phyloP scores from a whole-genome alignment of 1,140 invertebrate genomes.

The Meloidogyne floridensis region DNA sequence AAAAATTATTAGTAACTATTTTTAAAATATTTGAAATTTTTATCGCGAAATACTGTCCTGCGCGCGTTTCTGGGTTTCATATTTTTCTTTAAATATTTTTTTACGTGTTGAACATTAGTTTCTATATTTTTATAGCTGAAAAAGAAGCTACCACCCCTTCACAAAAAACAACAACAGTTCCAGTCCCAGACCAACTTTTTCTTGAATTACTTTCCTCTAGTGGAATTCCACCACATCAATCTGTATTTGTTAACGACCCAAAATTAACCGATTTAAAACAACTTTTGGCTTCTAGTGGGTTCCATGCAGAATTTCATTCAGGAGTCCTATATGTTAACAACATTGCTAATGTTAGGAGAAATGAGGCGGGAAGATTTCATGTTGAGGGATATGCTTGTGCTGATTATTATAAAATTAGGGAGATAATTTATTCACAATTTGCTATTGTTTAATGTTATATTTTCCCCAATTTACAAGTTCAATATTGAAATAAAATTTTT shows the following conservation, averaged over 20 bases:
- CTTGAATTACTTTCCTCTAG: slow-evolving; percentile 53
- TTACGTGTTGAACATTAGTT: not conserved
- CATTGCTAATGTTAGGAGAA: slow-evolving; percentile 82
- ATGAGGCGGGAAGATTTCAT: slow-evolving; percentile 85
- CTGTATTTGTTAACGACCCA: slow-evolving; percentile 89
- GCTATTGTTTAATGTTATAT: slow-evolving; percentile 80
- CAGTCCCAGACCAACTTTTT: slow-evolving; percentile 45
- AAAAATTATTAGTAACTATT: not conserved
- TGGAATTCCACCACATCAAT: slow-evolving; percentile 76
- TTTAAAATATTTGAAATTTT: too few species aligned
- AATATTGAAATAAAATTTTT: not conserved
- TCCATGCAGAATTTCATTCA: slow-evolving; percentile 87
- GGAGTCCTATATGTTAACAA: slow-evolving; percentile 94
- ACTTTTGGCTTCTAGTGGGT: slow-evolving; percentile 82
- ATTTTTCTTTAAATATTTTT: too few species aligned
- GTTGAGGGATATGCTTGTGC: slow-evolving; percentile 90
- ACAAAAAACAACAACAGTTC: slow-evolving; percentile 27
- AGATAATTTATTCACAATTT: slow-evolving; percentile 92
- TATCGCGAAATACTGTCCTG: not conserved
- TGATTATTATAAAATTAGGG: slow-evolving; percentile 90
- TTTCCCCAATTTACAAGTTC: not conserved
- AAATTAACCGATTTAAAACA: slow-evolving; percentile 95
- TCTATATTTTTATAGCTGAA: not conserved
- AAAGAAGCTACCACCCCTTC: not conserved
- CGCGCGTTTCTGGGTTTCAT: slow-evolving; percentile 8